These are phyloP conservation scores for Therioaphis trifolii DNA, from an alignment of 2,888 invertebrate genomes.

Conservation along the genomic window DNA sequence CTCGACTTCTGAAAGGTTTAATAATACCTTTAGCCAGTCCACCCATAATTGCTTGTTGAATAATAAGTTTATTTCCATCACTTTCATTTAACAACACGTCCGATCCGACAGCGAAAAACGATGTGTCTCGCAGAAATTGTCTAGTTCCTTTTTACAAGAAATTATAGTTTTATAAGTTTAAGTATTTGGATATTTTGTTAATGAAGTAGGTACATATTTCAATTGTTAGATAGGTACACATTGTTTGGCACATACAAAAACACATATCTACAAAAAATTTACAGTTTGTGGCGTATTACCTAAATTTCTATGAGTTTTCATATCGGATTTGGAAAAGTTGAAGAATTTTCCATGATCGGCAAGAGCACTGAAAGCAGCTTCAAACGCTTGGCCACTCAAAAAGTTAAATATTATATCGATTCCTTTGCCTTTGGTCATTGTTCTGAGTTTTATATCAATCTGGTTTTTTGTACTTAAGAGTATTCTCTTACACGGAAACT, in stretches of 20 bases:
- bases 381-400: constrained; percentile 16
- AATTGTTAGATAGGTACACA: neutral
- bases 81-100: constrained; percentile 71
- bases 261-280: neutral
- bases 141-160: neutral
- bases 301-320: neutral
- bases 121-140: neutral
- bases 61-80: neutral
- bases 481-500: constrained; percentile 14
- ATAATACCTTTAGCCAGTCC: constrained; percentile 46
- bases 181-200: no score
- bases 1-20: neutral
- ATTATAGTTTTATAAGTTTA: neutral
- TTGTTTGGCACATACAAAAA: no score
- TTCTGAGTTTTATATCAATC: constrained; percentile 26
- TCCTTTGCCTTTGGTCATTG: constrained; percentile 10
- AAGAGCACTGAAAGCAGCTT: neutral
- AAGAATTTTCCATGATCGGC: neutral
- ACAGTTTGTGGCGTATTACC: neutral
- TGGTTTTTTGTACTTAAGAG: neutral
- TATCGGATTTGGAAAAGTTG: constrained; percentile 35
- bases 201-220: no score
- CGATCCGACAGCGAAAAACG: constrained; percentile 68
- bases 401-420: constrained; percentile 33
- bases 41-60: neutral